phyloP scores from a whole-genome alignment of 1,140 invertebrate genomes.

The Piezodorus guildinii region DNA sequence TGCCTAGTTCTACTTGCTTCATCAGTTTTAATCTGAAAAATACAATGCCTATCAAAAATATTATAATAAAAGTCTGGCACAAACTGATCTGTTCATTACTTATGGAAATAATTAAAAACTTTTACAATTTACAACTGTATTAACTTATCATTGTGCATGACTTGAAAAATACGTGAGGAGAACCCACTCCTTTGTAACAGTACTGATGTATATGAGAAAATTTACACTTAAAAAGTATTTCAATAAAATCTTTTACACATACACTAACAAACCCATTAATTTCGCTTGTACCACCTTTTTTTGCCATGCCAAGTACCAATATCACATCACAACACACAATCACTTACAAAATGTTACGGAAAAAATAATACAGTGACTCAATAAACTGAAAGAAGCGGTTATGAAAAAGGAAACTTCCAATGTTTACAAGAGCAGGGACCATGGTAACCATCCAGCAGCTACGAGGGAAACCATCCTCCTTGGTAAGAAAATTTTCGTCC shows the following conservation, averaged over 20 bases:
- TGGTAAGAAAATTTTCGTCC: too few relatives aligned
- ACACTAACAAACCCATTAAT: slow-evolving; percentile 11
- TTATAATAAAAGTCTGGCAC: too few relatives aligned
- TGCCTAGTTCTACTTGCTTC: background rate
- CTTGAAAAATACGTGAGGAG: too few relatives aligned
- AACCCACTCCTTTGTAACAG: too few relatives aligned
- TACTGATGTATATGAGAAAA: too few relatives aligned
- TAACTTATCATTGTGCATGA: too few relatives aligned
- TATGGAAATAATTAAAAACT: too few relatives aligned
- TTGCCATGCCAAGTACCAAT: background rate
- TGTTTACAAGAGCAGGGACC: background rate
- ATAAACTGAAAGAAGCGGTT: background rate
- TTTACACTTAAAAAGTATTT: too few relatives aligned
- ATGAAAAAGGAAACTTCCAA: background rate
- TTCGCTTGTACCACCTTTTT: slow-evolving; percentile 7
- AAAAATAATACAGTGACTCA: background rate
- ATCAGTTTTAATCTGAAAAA: background rate
- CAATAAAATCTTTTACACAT: background rate
- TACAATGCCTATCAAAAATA: too few relatives aligned
- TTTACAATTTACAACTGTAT: too few relatives aligned
- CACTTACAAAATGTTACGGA: background rate
- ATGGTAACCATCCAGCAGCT: background rate
- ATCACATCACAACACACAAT: background rate
- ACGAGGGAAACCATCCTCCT: too few relatives aligned
- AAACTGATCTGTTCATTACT: too few relatives aligned